A percentile compares a stretch with the other conserved stretches of the same genome.
Conservation (phyloP, 2,797 vertebrate genomes). For the Odontamblyopus lacepedii region DNA sequence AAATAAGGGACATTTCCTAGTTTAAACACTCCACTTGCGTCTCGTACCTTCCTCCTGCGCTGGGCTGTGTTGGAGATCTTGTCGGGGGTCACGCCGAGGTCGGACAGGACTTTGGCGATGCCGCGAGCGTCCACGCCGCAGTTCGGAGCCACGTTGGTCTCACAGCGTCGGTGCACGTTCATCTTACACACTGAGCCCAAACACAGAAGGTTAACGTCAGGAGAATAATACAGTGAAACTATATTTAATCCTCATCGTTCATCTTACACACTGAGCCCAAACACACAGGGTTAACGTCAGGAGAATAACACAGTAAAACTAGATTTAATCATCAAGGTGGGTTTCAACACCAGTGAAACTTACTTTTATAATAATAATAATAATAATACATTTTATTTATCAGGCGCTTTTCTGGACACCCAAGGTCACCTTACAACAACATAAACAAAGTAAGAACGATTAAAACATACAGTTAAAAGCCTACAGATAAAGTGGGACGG, state of each 20-base stretch:
- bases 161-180: constrained; percentile 98
- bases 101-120: constrained; percentile 95
- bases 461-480: too few species aligned
- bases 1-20: not conserved
- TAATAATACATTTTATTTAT: too few species aligned
- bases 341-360: not conserved
- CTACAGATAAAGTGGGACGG: too few species aligned
- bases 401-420: too few species aligned
- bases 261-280: constrained; percentile 92
- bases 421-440: too few species aligned
- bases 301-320: not conserved
- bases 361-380: too few species aligned
- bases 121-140: constrained; percentile 97
- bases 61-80: constrained; percentile 96
- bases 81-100: constrained; percentile 97
- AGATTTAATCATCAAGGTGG: not conserved
- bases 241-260: constrained; percentile 75
- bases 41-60: constrained; percentile 92
- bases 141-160: constrained; percentile 96
- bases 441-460: too few species aligned
- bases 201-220: not conserved
- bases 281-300: not conserved
- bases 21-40: not conserved
- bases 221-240: not conserved
- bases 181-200: constrained; percentile 92